Evolutionary conservation across 2,113 vertebrate species (phyloP), one percentile per base, ranked within the genome.

Genomic region (Tretioscincus oriximinensis): DNA sequence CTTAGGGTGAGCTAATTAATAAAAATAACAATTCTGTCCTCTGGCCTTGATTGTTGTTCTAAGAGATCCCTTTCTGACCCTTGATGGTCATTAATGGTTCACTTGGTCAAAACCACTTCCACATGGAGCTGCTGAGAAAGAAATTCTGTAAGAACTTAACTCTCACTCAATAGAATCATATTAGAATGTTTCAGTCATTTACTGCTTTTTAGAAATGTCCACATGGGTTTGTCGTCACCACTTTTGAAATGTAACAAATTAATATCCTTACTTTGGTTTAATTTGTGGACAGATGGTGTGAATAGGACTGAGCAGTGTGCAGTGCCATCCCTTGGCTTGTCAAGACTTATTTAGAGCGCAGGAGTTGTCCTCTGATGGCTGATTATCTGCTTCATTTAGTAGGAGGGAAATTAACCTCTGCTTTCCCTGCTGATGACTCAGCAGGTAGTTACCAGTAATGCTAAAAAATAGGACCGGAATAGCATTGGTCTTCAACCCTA

Each of bases 311-410:
- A 91, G 63, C 84, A 89, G 93, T 91, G 73, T 81, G 83, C 65
- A 82, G 83, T 67, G 86, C 81, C 91, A 64, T 92, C 90, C 92
- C 93, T 93, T 76, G 85, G 89, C 90, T 94, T 93, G 89, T 94
- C 93, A 90, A 87, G 90, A 89, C 81, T 92, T 94, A 95, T 93
- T 95, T 95, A 94, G 88, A 90, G 91, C 69, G 78, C 49, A 92
- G 88, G 63, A 93, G 22, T 49, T 80, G 63, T 89, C 85, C 90
- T 93, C 93, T 68, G 64, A 93, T 90, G 93, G 89, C 93, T 92
- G 91, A 94, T 95, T 95, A 91, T 93, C 84, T 90, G 93, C 93
- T 93, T 95, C 92, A 93, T 96, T 96, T 96, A 93, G 88, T 92
- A 88, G 81, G 84, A 88, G 73, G 80, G 86, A 95, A 96, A 97